Percentiles rank a stretch among this genome's conserved stretches.
Evolutionary conservation across 2,888 invertebrate species (phyloP).

Genomic region (Bellardia bayeri): DNA sequence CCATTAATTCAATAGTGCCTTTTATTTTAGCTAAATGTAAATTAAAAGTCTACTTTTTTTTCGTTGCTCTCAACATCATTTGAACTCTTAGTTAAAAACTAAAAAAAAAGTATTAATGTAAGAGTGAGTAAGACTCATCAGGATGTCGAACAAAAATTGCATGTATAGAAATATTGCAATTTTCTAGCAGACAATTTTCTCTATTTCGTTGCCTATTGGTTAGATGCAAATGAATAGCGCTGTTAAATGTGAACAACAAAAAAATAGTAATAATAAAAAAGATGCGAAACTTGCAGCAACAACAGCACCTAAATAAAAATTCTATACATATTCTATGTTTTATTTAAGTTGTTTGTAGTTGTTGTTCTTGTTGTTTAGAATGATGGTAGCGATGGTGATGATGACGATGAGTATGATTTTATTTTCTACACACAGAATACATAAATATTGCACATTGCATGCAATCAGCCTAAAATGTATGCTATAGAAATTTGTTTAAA

Average conservation of each 20-base stretch:
- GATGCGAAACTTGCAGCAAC: conserved; percentile 59
- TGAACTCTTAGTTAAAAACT: conserved; percentile 13
- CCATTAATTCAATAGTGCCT: conserved; percentile 66
- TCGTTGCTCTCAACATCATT: conserved; percentile 6
- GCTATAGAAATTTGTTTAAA: conserved; percentile 73
- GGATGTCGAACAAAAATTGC: conserved; percentile 52
- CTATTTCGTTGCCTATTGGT: conserved; percentile 72
- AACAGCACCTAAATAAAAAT: conserved; percentile 60
- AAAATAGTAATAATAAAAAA: conserved; percentile 33
- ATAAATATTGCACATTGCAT: conserved; percentile 56
- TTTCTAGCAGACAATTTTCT: conserved; percentile 73
- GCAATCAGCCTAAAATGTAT: conserved; percentile 73
- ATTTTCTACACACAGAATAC: conserved; percentile 13
- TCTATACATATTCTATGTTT: conserved; percentile 51
- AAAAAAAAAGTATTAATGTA: conserved; percentile 42
- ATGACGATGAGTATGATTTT: conserved; percentile 8
- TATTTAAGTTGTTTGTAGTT: conserved; percentile 13
- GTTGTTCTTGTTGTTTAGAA: conserved; percentile 57
- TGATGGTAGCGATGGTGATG: conserved; percentile 23
- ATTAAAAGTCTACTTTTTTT: conserved; percentile 58
- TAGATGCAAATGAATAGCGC: conserved; percentile 68
- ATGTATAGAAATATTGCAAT: conserved; percentile 68
- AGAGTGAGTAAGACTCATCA: conserved; percentile 71
- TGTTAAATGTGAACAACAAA: conserved; percentile 36
- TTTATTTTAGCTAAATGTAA: conserved; percentile 69